These are phyloP conservation scores for Papilio polyxenes DNA, from an alignment of 1,140 invertebrate species.

Conservation along the genomic window DNA sequence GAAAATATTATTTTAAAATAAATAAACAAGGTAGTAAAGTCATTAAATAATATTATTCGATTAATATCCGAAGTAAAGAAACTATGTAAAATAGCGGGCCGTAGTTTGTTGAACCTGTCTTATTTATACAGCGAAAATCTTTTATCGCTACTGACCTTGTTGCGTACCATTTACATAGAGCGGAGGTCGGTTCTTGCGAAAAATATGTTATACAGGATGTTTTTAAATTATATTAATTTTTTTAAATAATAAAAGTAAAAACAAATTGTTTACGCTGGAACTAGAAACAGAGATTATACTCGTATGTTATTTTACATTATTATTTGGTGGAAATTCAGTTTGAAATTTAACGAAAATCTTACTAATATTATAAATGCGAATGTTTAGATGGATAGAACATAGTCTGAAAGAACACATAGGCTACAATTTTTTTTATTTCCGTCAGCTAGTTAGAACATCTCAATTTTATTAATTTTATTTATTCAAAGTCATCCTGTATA, in stretches of 20 bases:
- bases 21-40: too few relatives aligned
- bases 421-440: too few relatives aligned
- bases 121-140: slow-evolving; percentile 26
- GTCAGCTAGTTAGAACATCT: neutral
- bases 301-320: too few relatives aligned
- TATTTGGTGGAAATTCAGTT: too few relatives aligned
- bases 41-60: too few relatives aligned
- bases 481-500: neutral
- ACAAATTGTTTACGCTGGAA: too few relatives aligned
- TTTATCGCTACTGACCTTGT: slow-evolving; percentile 18
- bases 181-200: slow-evolving; percentile 11
- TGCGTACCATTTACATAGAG: slow-evolving; percentile 3
- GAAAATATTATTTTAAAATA: too few relatives aligned
- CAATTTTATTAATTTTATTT: neutral
- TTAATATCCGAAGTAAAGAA: neutral
- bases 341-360: too few relatives aligned
- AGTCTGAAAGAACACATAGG: too few relatives aligned
- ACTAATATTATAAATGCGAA: too few relatives aligned
- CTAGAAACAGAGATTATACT: too few relatives aligned
- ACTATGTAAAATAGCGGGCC: neutral
- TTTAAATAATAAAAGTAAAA: neutral
- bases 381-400: too few relatives aligned
- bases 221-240: neutral
- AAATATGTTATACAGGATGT: slow-evolving; percentile 12
- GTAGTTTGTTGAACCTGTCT: neutral